These are phyloP conservation scores for Boulengeromyrus knoepffleri DNA, from an alignment of 2,113 vertebrate species.

Conservation along the genomic window DNA sequence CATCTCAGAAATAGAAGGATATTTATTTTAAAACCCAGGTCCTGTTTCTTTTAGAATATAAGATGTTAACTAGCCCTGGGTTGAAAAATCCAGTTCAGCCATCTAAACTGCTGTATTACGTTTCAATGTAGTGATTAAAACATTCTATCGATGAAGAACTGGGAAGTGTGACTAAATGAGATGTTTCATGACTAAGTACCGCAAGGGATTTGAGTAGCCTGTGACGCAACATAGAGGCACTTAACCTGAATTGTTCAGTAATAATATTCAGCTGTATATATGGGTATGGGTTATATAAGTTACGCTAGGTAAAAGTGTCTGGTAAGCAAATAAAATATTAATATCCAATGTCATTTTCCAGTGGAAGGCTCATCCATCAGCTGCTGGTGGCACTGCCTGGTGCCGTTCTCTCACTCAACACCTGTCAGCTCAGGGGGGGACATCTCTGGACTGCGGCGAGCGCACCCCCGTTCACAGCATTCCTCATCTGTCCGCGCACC, in stretches of 20 bases:
- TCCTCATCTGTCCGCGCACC: not conserved
- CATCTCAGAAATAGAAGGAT: not conserved
- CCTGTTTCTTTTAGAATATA: not conserved
- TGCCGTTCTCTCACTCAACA: not conserved
- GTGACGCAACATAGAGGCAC: not conserved
- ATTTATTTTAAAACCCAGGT: not conserved
- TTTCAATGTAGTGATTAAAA: not conserved
- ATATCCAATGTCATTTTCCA: slow-evolving; percentile 15
- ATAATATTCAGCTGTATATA: not conserved
- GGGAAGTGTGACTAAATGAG: not conserved
- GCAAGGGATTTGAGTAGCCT: not conserved
- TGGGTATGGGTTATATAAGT: slow-evolving; percentile 4
- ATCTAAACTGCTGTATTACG: not conserved
- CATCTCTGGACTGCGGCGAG: not conserved
- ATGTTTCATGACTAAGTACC: not conserved
- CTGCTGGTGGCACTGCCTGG: not conserved
- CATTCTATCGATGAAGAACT: not conserved
- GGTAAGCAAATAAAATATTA: slow-evolving; percentile 11
- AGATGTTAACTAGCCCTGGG: not conserved
- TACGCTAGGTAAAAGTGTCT: not conserved
- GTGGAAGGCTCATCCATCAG: slow-evolving; percentile 21
- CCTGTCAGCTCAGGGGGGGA: slow-evolving; percentile 7
- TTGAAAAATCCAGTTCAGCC: not conserved
- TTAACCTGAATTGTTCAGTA: slow-evolving; percentile 1
- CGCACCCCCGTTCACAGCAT: not conserved